Conservation (phyloP, 2,113 vertebrate genomes). For the Limanda limanda region DNA sequence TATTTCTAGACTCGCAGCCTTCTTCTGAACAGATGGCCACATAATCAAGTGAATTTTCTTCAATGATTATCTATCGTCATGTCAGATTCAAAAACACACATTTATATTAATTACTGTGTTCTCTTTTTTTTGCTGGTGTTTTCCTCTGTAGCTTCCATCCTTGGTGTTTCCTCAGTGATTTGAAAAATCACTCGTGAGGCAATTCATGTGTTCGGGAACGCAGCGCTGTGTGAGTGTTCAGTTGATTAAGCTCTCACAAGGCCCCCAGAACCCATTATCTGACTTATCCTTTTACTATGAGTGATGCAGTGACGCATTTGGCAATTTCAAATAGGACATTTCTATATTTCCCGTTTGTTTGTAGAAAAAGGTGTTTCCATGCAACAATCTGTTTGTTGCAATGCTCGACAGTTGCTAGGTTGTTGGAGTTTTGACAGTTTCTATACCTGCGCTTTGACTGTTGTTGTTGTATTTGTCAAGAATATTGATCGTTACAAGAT, state of each 20-base stretch:
- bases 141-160: not conserved
- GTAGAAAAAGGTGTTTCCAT: too few species aligned
- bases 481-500: too few species aligned
- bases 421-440: too few species aligned
- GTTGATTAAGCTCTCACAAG: slow-evolving; percentile 7
- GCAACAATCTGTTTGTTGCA: too few species aligned
- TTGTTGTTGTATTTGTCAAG: too few species aligned
- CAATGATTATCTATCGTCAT: slow-evolving; percentile 8
- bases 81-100: slow-evolving; percentile 7
- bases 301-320: not conserved
- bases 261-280: not conserved
- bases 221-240: not conserved
- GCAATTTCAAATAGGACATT: not conserved
- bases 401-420: too few species aligned
- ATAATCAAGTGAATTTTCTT: slow-evolving; percentile 27
- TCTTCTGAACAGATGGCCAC: slow-evolving; percentile 20
- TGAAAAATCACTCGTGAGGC: not conserved
- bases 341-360: not conserved
- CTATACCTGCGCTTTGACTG: too few species aligned
- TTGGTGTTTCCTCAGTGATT: not conserved
- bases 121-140: not conserved
- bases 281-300: not conserved
- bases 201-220: not conserved
- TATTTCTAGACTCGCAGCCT: slow-evolving; percentile 44
- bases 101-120: not conserved